Base-by-base conservation (phyloP, 2,113 vertebrate species). In the Dipodomys spectabilis region DNA sequence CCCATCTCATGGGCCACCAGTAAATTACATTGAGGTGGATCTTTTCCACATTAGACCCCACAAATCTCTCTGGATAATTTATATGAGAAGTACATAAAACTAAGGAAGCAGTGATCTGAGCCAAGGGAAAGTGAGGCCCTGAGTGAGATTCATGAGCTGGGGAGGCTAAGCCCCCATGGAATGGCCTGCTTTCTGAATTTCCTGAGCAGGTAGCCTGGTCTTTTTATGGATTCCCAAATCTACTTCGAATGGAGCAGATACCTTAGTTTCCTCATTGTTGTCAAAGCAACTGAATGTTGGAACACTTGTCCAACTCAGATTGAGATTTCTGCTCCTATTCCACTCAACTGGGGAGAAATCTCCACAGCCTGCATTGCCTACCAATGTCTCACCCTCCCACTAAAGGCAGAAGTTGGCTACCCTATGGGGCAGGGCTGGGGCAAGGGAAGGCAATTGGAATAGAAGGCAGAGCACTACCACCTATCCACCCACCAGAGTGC, bases 51-150 rank as follows among this genome's bases (percentile, higher is more conserved):
- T 25, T 2, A 27, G 18, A 94, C 19, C 62, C 62, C 39, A 44
- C n/a, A 64, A 71, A 71, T 87, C 16, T 93, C 81, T 96, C 57
- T 78, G 53, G 19, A 57, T 20, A 15, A 23, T 72, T 83, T 49
- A 39, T 9, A 15, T 49, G 64, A 53, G 23, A 68, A 16, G 3
- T 67, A 57, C 7, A 53, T 16, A 57, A 94, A 68, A 44, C 57
- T 11, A 22, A 45, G 19, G 44, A 20, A 74, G 27, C 86, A 57
- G 53, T 57, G 53, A 57, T 15, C 4, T 9, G 65, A 39, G 49
- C 49, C 49, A 53, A 13, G 49, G 49, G 49, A 53, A 53, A 53
- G 49, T 13, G 25, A 30, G 30, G 27, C 67, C 35, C 30, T 32
- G 23, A 74, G 62, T 3, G 7, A 78, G 64, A 13, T 60, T 13